These are phyloP conservation scores for Ferrisia virgata DNA, from an alignment of 2,888 invertebrate species.

Conservation along the genomic window DNA sequence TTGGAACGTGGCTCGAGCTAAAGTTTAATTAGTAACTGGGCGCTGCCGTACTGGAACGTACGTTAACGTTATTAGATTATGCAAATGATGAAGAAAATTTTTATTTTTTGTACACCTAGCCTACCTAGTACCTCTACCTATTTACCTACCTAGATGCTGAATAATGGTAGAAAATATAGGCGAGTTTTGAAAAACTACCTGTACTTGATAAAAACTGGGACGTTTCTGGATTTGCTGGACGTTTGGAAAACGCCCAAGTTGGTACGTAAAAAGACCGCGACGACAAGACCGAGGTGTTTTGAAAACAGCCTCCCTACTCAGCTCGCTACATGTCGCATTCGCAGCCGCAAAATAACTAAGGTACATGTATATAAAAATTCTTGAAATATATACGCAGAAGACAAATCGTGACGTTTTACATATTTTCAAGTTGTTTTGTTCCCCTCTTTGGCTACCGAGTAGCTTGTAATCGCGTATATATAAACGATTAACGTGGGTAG, in stretches of 20 bases:
- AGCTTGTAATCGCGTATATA: conserved; percentile 28
- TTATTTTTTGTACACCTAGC: background rate
- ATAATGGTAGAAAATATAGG: background rate
- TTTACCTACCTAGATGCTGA: background rate
- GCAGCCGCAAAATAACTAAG: background rate
- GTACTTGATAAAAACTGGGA: background rate
- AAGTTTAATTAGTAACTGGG: conserved; percentile 23
- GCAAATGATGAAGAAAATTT: conserved; percentile 3
- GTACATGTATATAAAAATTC: background rate
- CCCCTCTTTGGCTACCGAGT: background rate
- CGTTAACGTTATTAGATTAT: background rate
- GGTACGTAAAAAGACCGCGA: too few species aligned
- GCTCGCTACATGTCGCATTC: background rate
- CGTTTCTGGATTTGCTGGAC: background rate
- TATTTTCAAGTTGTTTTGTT: conserved; percentile 23
- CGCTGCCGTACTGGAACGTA: background rate
- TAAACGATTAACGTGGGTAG: conserved; percentile 22
- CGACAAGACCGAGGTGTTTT: background rate
- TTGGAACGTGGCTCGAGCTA: background rate
- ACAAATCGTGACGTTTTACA: conserved; percentile 26
- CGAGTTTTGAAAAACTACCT: background rate
- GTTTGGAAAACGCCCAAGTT: conserved; percentile 2
- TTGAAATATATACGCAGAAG: background rate
- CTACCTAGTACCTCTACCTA: too few species aligned
- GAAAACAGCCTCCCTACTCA: background rate